Evolutionary conservation across 2,113 vertebrate genomes (phyloP), one percentile per base, ranked within the genome.

Genomic region (Galeopterus variegatus): DNA sequence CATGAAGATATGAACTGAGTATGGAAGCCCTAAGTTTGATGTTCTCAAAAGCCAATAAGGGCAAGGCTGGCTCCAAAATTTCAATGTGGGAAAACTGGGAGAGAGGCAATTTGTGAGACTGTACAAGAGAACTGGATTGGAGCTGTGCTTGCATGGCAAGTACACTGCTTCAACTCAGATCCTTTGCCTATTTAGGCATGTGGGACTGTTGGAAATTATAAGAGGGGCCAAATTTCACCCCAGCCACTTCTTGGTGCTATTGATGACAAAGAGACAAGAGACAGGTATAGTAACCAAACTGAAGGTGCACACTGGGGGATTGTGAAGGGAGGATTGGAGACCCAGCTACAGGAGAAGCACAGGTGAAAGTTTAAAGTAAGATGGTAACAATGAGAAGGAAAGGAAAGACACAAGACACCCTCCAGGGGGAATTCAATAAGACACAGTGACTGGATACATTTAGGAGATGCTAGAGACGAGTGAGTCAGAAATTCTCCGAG

Each of bases 221-320:
- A 56, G 13, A 79, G 58, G 21, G 33, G 6, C 56, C 65, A 58
- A 24, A 28, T 87, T 52, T 62, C 23, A 72, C 13, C 8, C 33
- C 14, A 21, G 14, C 13, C 28, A 14, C 19, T 52, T 67, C 56
- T 26, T 48, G 56, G 24, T 21, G 58, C 60, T 41, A 2, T 6
- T 1, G 1, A 41, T 9, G 1, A 6, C 11, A 18, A 52, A 31
- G 0, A 81, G 64, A n/a, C 1, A 5, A 91, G 70, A 96, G 19
- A 24, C 31, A 11, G 36, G 14, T 17, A 8, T 10, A 36, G 10
- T 10, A 36, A 26, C 31, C 24, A 24, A 23, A 56, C 14, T 15
- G 13, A 67, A 88, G 33, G 3, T 19, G 33, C 4, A 6, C 5
- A 0, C 0, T 11, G 52, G 8, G 31, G n/a, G 3, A 0, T 1